These are phyloP conservation scores for Blastobasis lacticolella DNA, from an alignment of 2,888 invertebrate species.

Conservation along the genomic window DNA sequence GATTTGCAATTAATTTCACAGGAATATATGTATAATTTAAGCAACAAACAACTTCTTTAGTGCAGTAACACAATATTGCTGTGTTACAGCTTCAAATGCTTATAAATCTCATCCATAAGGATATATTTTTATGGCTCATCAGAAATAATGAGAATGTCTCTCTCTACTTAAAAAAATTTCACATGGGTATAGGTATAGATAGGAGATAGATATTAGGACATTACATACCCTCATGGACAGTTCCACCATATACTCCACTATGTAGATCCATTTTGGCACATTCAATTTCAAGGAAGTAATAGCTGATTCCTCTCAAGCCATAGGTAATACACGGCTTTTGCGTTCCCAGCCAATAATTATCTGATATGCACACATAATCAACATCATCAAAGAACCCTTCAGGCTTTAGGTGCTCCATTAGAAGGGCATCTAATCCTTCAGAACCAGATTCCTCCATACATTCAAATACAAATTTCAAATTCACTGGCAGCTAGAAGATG, in stretches of 20 bases:
- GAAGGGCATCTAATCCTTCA: slow-evolving; percentile 92
- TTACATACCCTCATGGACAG: slow-evolving; percentile 81
- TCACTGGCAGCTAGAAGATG: slow-evolving; percentile 77
- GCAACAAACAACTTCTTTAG: no score
- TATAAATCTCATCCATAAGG: no score
- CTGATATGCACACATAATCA: slow-evolving; percentile 97
- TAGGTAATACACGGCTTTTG: slow-evolving; percentile 98
- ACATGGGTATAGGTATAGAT: no score
- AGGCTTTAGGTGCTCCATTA: slow-evolving; percentile 69
- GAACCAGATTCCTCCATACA: slow-evolving; percentile 99
- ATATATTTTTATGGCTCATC: no score
- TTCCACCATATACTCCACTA: slow-evolving; percentile 96
- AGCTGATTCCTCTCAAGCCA: slow-evolving; percentile 94
- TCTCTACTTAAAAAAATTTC: no score
- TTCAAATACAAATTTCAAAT: slow-evolving; percentile 93
- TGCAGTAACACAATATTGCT: no score
- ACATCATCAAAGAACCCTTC: slow-evolving; percentile 87
- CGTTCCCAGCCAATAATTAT: slow-evolving; percentile 98
- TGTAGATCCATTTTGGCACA: slow-evolving; percentile 95
- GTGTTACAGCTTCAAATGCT: no score
- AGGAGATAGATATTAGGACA: no score
- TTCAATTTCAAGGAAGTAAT: slow-evolving; percentile 90
- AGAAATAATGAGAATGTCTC: no score
- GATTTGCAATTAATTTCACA: no score
- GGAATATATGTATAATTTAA: no score